phyloP scores from a whole-genome alignment of 1,140 invertebrate species.

The Drosophila carrolli region DNA sequence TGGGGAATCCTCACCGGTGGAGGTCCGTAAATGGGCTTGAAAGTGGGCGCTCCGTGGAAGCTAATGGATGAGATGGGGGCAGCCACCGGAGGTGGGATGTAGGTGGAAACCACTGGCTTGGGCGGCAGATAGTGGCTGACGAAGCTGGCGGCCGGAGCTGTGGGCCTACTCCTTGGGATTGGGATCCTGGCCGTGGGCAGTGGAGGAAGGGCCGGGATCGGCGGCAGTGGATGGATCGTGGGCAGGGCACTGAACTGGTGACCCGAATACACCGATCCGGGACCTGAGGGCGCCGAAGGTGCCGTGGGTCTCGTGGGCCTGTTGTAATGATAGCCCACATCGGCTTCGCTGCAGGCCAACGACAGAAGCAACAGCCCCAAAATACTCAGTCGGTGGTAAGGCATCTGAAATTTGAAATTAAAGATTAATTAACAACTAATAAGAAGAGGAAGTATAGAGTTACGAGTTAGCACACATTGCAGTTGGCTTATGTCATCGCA shows the following conservation, averaged over 20 bases:
- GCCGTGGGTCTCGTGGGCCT: slow-evolving; percentile 53
- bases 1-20: slow-evolving; percentile 11
- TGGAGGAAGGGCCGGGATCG: slow-evolving; percentile 65
- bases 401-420: slow-evolving; percentile 47
- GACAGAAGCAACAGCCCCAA: slow-evolving; percentile 28
- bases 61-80: slow-evolving; percentile 51
- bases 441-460: slow-evolving; percentile 3
- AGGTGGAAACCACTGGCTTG: slow-evolving; percentile 10
- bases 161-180: slow-evolving; percentile 42
- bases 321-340: slow-evolving; percentile 69
- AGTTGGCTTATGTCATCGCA: slow-evolving; percentile 52
- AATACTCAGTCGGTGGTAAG: slow-evolving; percentile 21
- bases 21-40: slow-evolving; percentile 32
- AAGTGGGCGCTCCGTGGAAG: slow-evolving; percentile 46
- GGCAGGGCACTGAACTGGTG: slow-evolving; percentile 70
- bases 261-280: slow-evolving; percentile 38
- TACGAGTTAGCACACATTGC: slow-evolving; percentile 20
- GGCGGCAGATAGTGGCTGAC: slow-evolving; percentile 40
- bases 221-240: slow-evolving; percentile 69
- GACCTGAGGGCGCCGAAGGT: slow-evolving; percentile 16
- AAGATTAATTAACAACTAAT: slow-evolving; percentile 10
- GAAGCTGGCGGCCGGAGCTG: slow-evolving; percentile 26
- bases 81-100: slow-evolving; percentile 25
- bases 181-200: slow-evolving; percentile 58
- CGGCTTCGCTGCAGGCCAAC: slow-evolving; percentile 12